Evolutionary conservation across 1,140 invertebrate species (phyloP).

Genomic region (Polypedilum vanderplanki): DNA sequence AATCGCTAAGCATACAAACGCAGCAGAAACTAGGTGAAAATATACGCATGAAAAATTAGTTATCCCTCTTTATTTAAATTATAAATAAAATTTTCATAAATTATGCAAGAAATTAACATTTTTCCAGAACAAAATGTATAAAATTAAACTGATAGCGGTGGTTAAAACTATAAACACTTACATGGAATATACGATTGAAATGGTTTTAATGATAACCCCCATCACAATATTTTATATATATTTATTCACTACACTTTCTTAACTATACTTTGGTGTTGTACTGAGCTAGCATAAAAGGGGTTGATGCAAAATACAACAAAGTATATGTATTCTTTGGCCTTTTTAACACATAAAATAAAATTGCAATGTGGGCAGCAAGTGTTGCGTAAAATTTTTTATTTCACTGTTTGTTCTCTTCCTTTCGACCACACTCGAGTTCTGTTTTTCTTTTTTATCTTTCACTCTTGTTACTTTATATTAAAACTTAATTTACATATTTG

Average conservation of each 20-base stretch:
- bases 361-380: conserved; percentile 3
- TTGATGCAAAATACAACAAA: conserved; percentile 2
- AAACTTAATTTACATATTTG: conserved; percentile 14
- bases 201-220: conserved; percentile 27
- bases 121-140: too few relatives aligned
- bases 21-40: too few relatives aligned
- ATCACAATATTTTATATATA: neutral
- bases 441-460: neutral
- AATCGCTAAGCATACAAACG: too few relatives aligned
- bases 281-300: neutral
- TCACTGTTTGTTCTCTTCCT: neutral
- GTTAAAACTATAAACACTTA: neutral
- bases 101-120: too few relatives aligned
- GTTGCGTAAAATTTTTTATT: conserved; percentile 4
- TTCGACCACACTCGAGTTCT: neutral
- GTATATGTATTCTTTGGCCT: neutral
- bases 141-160: neutral
- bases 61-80: too few relatives aligned
- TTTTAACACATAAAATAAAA: too few relatives aligned
- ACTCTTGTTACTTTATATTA: neutral
- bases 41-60: too few relatives aligned
- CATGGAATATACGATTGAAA: conserved; percentile 25
- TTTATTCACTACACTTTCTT: neutral
- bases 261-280: neutral
- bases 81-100: too few relatives aligned